Conservation (phyloP, 2,888 invertebrate genomes). For the Trachelus iudaicus region DNA sequence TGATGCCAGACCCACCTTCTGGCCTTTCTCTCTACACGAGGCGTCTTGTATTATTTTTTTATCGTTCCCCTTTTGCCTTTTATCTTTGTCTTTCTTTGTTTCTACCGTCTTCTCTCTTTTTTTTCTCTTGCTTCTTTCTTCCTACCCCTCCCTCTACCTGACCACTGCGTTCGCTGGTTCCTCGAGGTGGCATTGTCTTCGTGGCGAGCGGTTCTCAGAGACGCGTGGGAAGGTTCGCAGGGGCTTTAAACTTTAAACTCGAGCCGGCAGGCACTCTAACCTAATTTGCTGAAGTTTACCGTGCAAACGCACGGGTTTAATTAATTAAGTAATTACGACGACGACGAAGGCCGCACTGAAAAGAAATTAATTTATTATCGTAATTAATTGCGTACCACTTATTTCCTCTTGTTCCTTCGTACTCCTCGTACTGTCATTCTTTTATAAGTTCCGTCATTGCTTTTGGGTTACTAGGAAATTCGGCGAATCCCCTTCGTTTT, state of each 20-base stretch:
- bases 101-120: not conserved
- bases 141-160: not conserved
- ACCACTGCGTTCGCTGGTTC: not conserved
- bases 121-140: conserved; percentile 25
- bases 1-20: conserved; percentile 14
- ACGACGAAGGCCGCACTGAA: conserved; percentile 22
- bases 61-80: conserved; percentile 18
- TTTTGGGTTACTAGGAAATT: too few species aligned
- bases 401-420: too few species aligned
- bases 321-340: conserved; percentile 52
- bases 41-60: conserved; percentile 16
- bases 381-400: conserved; percentile 40
- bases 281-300: conserved; percentile 43
- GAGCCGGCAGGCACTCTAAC: conserved; percentile 42
- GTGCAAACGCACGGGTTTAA: conserved; percentile 21
- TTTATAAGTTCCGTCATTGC: too few species aligned
- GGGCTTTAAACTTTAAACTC: conserved; percentile 56
- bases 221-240: conserved; percentile 64
- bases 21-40: conserved; percentile 11
- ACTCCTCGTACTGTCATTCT: too few species aligned
- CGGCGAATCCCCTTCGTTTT: too few species aligned
- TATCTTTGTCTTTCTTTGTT: too few species aligned
- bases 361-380: conserved; percentile 49
- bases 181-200: conserved; percentile 56
- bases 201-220: conserved; percentile 54